phyloP scores from a whole-genome alignment of 2,888 invertebrate species.

The Ormyrus pomaceus region DNA sequence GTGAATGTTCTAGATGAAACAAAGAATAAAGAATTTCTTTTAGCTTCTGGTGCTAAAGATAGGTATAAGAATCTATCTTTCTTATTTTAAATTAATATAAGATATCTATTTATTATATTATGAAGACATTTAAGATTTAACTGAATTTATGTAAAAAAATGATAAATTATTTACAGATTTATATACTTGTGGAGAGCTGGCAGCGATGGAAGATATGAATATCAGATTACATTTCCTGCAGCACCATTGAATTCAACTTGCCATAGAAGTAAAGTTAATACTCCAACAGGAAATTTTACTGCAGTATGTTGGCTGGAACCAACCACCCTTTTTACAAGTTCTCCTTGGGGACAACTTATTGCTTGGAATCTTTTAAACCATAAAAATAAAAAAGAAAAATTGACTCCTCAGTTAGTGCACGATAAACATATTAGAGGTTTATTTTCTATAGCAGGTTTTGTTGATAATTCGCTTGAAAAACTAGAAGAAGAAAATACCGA shows the following conservation, averaged over 20 bases:
- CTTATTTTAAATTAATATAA: conserved; percentile 59
- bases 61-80: conserved; percentile 74
- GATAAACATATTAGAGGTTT: conserved; percentile 76
- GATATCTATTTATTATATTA: too few relatives aligned
- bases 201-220: conserved; percentile 78
- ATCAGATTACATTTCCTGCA: conserved; percentile 68
- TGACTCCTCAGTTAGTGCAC: conserved; percentile 65
- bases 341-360: conserved; percentile 80
- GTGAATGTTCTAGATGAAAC: conserved; percentile 76
- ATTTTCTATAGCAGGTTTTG: conserved; percentile 78
- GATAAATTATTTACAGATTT: conserved; percentile 70
- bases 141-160: too few relatives aligned
- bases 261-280: conserved; percentile 65
- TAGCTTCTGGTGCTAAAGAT: conserved; percentile 84
- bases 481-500: conserved; percentile 57
- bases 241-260: conserved; percentile 69
- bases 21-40: conserved; percentile 71
- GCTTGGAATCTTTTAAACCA: conserved; percentile 78
- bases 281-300: conserved; percentile 73
- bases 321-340: conserved; percentile 78
- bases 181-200: conserved; percentile 82
- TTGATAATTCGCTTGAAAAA: conserved; percentile 33
- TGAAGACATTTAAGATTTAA: too few relatives aligned
- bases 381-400: conserved; percentile 59
- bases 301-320: conserved; percentile 81